Conservation (phyloP, 64 coral and sea anemone species). For the Stichodactyla mertensii region DNA sequence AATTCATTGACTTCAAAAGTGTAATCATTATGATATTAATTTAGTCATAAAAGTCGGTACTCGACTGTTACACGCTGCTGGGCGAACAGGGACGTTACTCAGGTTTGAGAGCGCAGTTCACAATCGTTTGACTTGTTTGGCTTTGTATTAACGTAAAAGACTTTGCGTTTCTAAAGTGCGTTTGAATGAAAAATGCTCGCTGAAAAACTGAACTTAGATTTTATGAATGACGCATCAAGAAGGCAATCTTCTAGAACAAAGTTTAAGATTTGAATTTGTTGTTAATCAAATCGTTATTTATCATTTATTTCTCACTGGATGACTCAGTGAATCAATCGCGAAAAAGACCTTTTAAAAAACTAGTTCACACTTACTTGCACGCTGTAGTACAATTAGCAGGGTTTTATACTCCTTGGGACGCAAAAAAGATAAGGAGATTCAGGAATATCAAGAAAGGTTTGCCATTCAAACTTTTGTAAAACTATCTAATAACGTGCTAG, state of each 20-base stretch:
- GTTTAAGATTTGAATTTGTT: background rate
- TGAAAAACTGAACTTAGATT: background rate
- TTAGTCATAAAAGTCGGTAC: background rate
- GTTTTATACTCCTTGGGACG: too few relatives aligned
- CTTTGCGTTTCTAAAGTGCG: too few relatives aligned
- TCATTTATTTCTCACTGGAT: background rate
- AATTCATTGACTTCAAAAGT: conserved; percentile 9
- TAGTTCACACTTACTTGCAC: too few relatives aligned
- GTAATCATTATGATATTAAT: background rate
- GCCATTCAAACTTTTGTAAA: too few relatives aligned
- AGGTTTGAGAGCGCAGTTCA: background rate
- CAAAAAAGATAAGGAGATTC: too few relatives aligned
- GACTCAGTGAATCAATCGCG: background rate
- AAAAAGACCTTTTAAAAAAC: background rate
- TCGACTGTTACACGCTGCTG: too few relatives aligned
- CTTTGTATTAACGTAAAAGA: background rate
- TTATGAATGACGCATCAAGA: background rate
- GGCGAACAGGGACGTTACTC: too few relatives aligned
- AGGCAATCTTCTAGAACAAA: background rate
- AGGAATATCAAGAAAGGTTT: too few relatives aligned
- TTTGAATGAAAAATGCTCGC: too few relatives aligned
- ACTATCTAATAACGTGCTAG: too few relatives aligned
- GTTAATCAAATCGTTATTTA: background rate
- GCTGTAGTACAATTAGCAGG: too few relatives aligned
- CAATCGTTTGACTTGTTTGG: background rate